Conservation (phyloP, 2,888 invertebrate genomes). For the Terebella lapidaria region DNA sequence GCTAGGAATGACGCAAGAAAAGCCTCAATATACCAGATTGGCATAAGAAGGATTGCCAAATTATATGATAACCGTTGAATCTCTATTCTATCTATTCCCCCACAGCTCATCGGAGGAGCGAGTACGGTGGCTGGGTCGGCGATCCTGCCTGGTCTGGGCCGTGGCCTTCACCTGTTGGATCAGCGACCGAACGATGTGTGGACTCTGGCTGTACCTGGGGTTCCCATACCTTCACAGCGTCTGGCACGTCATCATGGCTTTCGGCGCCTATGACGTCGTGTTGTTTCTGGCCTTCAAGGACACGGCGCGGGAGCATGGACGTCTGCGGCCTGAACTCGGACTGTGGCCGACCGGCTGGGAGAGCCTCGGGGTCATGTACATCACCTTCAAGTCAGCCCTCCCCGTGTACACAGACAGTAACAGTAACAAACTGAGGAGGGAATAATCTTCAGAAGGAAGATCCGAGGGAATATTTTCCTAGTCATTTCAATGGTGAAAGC, state of each 20-base stretch:
- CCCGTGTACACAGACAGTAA: too few species aligned
- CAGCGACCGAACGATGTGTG: conserved; percentile 73
- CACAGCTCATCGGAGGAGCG: too few species aligned
- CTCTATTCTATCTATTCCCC: too few species aligned
- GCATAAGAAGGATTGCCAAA: too few species aligned
- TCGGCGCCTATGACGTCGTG: conserved; percentile 71
- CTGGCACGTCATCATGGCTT: conserved; percentile 78
- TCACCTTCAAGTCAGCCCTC: background rate
- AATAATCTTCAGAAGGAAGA: too few species aligned
- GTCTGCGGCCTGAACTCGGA: background rate
- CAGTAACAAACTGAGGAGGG: too few species aligned
- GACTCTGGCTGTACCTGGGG: conserved; percentile 71
- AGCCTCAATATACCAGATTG: too few species aligned
- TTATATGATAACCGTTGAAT: too few species aligned
- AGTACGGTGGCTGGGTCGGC: conserved; percentile 59
- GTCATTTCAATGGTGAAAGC: too few species aligned
- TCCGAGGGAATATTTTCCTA: too few species aligned
- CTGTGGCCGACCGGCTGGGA: conserved; percentile 12
- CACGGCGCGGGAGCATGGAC: conserved; percentile 54
- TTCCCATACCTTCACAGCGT: conserved; percentile 78
- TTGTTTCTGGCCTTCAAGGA: conserved; percentile 76
- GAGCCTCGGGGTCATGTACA: background rate
- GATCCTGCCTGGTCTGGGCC: conserved; percentile 66
- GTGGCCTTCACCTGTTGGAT: conserved; percentile 74
- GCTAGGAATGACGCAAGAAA: too few species aligned